A percentile compares a stretch with the other conserved stretches of the same genome.
These are phyloP conservation scores for Glyptemys insculpta DNA, from an alignment of 2,797 vertebrate genomes.

Conservation along the genomic window DNA sequence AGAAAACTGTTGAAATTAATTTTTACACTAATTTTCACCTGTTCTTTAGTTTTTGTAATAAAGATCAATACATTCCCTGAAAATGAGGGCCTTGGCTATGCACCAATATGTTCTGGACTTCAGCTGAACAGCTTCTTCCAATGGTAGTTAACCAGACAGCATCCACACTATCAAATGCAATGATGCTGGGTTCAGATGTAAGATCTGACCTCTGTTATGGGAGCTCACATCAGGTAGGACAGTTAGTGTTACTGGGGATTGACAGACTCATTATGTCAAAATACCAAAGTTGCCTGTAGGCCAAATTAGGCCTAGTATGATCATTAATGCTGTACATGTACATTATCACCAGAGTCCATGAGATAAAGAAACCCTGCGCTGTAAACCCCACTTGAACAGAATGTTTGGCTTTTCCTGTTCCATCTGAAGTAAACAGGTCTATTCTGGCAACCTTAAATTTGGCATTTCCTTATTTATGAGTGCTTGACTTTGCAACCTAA, in stretches of 20 bases:
- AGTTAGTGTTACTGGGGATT: too few relatives aligned
- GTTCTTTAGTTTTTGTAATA: too few relatives aligned
- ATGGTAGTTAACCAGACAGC: background rate
- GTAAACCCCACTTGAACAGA: background rate
- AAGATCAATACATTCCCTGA: background rate
- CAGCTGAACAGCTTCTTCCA: too few relatives aligned
- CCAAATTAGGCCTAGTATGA: background rate
- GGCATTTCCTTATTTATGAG: background rate
- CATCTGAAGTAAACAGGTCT: background rate
- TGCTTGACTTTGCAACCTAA: background rate
- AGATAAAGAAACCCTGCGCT: background rate
- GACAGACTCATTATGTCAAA: too few relatives aligned
- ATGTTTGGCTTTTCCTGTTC: background rate
- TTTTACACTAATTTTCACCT: background rate
- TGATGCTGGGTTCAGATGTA: too few relatives aligned
- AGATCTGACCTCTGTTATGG: too few relatives aligned
- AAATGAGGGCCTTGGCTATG: background rate
- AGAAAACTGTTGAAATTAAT: too few relatives aligned
- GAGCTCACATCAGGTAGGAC: too few relatives aligned
- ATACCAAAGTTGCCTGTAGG: too few relatives aligned
- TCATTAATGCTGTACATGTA: background rate
- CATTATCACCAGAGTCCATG: background rate
- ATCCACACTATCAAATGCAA: too few relatives aligned
- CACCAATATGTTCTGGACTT: too few relatives aligned
- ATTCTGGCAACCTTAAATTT: background rate